Base-by-base conservation (phyloP, 1,140 invertebrate genomes). In the Drosophila leontia region DNA sequence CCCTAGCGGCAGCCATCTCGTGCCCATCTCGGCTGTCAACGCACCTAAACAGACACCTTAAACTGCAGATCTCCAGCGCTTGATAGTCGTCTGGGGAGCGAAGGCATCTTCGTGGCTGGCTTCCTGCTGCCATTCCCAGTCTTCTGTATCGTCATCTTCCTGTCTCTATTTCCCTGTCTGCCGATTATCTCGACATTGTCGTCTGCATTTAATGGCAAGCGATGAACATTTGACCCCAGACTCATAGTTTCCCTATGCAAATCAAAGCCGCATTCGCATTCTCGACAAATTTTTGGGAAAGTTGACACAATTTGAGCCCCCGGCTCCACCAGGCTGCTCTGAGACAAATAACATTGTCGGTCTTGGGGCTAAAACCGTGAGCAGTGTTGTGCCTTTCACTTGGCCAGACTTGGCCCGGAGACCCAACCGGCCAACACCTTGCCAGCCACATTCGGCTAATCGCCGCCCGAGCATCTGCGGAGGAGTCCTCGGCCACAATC, bases 291-390 rank as follows among this genome's bases (percentile, higher is more conserved):
- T 78, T 82, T 86, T 65, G 83, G 72, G 84, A 88, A 88, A 87
- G 84, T 87, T 87, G 84, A 88, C 84, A 87, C 77, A 88, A 76
- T 87, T 87, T 83, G 77, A 70, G 78, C 84, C 71, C 82, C 39
- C 68, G n/a, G 1, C 3, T 6, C 39, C 42, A 9, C 39, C 51
- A 9, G 12, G 17, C 9, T 29, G 34, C 64, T 56, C 17, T 58
- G 44, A 65, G 47, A 44, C 61, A 59, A 67, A 76, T 55, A 56
- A 61, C 32, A 26, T 29, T n/a, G 47, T 45, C 29, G 37, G 47
- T 50, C 44, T 37, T 56, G 44, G 51, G 83, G 77, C 77, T 64
- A 80, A 88, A 88, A 80, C 80, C 85, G 84, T 87, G 85, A 88
- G 83, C 77, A 51, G 19, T 37, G 39, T 50, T 55, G 61, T 56